A percentile compares a stretch with the other conserved stretches of the same genome.
These are phyloP conservation scores for Eilema sororculum DNA, from an alignment of 2,888 invertebrate genomes.

Conservation along the genomic window DNA sequence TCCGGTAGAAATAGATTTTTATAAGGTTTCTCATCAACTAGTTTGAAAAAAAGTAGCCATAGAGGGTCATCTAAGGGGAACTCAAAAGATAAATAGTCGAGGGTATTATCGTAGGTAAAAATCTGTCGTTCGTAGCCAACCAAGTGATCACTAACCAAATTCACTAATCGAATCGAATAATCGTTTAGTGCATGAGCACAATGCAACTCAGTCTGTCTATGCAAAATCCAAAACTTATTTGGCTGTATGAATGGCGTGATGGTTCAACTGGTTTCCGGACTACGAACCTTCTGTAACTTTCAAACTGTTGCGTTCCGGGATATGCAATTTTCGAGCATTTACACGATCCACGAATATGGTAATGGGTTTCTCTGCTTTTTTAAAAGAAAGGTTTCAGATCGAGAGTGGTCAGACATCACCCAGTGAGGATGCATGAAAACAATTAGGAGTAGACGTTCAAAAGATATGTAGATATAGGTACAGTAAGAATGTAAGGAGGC, in stretches of 20 bases:
- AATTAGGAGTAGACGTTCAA: too few relatives aligned
- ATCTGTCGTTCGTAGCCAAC: too few relatives aligned
- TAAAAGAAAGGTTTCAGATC: too few relatives aligned
- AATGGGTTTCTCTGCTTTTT: too few relatives aligned
- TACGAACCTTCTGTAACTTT: neutral
- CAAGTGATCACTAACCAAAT: too few relatives aligned
- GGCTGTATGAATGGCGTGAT: neutral
- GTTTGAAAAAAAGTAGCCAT: neutral
- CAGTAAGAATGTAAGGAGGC: too few relatives aligned
- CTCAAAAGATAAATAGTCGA: neutral
- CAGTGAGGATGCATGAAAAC: too few relatives aligned
- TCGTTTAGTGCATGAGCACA: neutral
- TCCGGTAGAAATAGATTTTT: slow-evolving; percentile 6
- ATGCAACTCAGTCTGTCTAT: neutral
- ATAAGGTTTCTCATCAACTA: neutral
- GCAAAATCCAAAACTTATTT: neutral
- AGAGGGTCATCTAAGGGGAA: too few relatives aligned
- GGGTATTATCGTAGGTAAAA: neutral
- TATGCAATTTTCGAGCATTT: neutral
- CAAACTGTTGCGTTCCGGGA: neutral
- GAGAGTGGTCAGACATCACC: too few relatives aligned
- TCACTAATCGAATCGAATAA: neutral
- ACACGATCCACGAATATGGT: neutral
- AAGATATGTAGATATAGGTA: too few relatives aligned
- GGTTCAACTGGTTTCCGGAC: neutral